These are phyloP conservation scores for Dreissena polymorpha DNA, from an alignment of 1,140 invertebrate genomes.

Conservation along the genomic window DNA sequence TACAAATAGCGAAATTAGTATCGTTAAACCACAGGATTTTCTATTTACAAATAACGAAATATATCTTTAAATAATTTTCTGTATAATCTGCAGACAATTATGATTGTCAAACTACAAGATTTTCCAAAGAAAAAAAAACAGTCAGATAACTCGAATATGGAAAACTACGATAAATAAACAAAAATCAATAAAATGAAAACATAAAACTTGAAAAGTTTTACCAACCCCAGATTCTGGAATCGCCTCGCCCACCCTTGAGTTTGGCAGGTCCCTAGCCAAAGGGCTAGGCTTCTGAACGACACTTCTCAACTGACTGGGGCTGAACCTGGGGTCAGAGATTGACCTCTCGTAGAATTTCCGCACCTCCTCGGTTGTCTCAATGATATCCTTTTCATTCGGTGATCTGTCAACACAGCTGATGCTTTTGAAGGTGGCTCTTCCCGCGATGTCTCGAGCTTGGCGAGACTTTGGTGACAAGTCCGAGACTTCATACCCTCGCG, in stretches of 20 bases:
- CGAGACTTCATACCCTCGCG: neutral
- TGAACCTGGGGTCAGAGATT: conserved; percentile 33
- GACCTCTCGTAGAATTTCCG: conserved; percentile 25
- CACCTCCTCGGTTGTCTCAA: conserved; percentile 29
- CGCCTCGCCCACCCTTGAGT: neutral
- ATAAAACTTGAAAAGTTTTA: neutral
- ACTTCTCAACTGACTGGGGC: conserved; percentile 11
- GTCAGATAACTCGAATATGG: too few relatives aligned
- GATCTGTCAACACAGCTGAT: conserved; percentile 38
- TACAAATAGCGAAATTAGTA: too few relatives aligned
- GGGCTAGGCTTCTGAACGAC: conserved; percentile 12
- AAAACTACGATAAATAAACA: too few relatives aligned
- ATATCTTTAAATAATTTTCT: too few relatives aligned
- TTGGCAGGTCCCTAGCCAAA: neutral
- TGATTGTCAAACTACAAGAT: too few relatives aligned
- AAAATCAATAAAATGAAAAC: too few relatives aligned
- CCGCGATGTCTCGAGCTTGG: neutral
- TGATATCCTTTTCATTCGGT: conserved; percentile 39
- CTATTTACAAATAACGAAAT: too few relatives aligned
- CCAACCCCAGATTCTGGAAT: neutral
- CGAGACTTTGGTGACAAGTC: conserved; percentile 21
- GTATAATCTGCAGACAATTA: too few relatives aligned
- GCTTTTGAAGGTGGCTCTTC: neutral
- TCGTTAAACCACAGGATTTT: too few relatives aligned
- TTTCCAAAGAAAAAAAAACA: too few relatives aligned